phyloP scores from a whole-genome alignment of 1,140 invertebrate genomes.

The Drosophila dunni region DNA sequence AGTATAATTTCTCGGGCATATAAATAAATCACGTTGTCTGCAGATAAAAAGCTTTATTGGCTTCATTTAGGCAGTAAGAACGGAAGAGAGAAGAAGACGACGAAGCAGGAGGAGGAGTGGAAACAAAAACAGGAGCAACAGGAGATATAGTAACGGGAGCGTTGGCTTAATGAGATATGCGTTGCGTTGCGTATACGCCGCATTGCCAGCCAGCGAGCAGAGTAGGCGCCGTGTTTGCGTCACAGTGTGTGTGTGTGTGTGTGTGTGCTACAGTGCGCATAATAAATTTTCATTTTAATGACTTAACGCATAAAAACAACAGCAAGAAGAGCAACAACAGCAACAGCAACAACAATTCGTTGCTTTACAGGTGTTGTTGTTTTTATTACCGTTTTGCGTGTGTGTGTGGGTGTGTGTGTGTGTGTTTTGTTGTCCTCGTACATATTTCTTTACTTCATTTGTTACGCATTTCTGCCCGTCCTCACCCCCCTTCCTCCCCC shows the following conservation, averaged over 20 bases:
- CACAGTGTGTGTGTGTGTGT: too few species aligned
- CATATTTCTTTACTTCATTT: conserved; percentile 76
- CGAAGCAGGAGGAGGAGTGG: neutral
- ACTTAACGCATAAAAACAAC: conserved; percentile 81
- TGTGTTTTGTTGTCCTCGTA: conserved; percentile 37
- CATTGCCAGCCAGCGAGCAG: conserved; percentile 55
- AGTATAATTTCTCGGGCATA: conserved; percentile 66
- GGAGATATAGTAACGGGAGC: conserved; percentile 24
- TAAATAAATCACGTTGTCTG: conserved; percentile 78
- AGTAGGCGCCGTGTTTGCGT: conserved; percentile 16
- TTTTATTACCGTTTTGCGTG: conserved; percentile 62
- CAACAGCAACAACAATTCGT: conserved; percentile 34
- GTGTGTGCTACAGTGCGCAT: conserved; percentile 55
- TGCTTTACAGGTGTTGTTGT: conserved; percentile 69
- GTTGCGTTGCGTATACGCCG: conserved; percentile 67
- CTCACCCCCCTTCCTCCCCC: neutral
- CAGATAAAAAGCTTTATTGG: conserved; percentile 81
- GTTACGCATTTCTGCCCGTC: conserved; percentile 62
- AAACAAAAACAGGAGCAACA: conserved; percentile 11
- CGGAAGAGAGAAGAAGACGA: too few species aligned
- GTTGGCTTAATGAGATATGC: conserved; percentile 72
- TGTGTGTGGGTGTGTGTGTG: neutral
- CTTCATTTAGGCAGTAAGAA: conserved; percentile 68
- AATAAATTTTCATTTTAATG: conserved; percentile 83
- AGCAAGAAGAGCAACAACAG: conserved; percentile 41